Conservation (phyloP, 2,113 vertebrate species). For the Otolemur garnettii region DNA sequence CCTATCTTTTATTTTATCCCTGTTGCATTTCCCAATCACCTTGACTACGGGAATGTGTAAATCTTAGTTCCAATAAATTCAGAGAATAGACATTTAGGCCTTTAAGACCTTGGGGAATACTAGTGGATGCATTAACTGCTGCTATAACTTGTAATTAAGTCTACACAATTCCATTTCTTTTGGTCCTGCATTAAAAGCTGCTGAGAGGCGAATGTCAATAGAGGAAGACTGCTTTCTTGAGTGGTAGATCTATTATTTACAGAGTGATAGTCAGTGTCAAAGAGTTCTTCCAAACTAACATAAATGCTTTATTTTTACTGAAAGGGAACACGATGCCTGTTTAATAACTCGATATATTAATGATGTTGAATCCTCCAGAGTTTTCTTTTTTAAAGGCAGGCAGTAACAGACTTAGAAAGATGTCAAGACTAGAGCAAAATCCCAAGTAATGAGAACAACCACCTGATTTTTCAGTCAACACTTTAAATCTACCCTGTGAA, state of each 20-base stretch:
- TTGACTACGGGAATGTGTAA: conserved; percentile 21
- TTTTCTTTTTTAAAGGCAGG: conserved; percentile 57
- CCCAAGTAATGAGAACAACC: not conserved
- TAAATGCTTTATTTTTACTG: conserved; percentile 34
- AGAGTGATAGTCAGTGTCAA: not conserved
- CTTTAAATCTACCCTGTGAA: not conserved
- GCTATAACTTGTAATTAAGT: conserved; percentile 1
- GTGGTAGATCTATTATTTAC: conserved; percentile 22
- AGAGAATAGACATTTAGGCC: conserved; percentile 17
- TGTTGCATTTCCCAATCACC: conserved; percentile 37
- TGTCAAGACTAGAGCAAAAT: not conserved
- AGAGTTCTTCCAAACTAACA: conserved; percentile 30
- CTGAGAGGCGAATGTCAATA: not conserved
- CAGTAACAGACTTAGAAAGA: conserved; percentile 13
- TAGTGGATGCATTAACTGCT: not conserved
- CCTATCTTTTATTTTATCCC: conserved; percentile 55
- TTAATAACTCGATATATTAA: not conserved
- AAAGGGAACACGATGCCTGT: not conserved
- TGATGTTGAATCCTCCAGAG: not conserved
- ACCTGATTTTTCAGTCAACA: not conserved
- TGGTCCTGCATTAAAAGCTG: conserved; percentile 5
- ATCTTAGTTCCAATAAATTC: conserved; percentile 57
- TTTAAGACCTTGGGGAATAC: not conserved
- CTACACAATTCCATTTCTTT: conserved; percentile 20
- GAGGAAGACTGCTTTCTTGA: conserved; percentile 32